These are phyloP conservation scores for Struthidea cinerea DNA, from an alignment of 2,113 vertebrate genomes.

Conservation along the genomic window DNA sequence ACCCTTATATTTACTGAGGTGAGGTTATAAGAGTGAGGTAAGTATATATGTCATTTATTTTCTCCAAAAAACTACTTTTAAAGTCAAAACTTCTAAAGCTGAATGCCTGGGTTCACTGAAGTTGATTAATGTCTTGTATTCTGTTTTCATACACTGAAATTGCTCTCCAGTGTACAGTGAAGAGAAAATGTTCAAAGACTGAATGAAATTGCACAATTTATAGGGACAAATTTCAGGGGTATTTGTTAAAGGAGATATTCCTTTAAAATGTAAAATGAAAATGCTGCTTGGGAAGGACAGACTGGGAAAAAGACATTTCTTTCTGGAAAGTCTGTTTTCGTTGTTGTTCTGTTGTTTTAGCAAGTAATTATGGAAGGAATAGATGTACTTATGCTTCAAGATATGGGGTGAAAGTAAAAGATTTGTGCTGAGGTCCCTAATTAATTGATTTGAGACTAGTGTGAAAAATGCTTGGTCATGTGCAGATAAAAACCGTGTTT, in stretches of 20 bases:
- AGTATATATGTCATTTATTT: not conserved
- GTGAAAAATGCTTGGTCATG: not conserved
- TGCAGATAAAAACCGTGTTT: not conserved
- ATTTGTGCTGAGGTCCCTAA: not conserved
- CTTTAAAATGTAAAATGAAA: not conserved
- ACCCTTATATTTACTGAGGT: not conserved
- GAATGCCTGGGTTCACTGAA: not conserved
- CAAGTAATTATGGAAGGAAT: not conserved
- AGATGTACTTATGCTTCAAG: not conserved
- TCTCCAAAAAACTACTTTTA: not conserved
- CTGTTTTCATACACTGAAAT: not conserved
- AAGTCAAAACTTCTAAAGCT: not conserved
- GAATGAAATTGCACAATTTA: not conserved
- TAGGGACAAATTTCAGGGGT: not conserved
- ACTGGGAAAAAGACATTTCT: not conserved
- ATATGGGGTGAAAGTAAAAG: not conserved
- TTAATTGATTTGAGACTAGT: not conserved
- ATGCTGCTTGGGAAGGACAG: not conserved
- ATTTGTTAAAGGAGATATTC: not conserved
- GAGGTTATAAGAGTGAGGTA: not conserved
- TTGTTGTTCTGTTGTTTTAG: not conserved
- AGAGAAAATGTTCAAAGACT: not conserved
- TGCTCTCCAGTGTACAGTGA: not conserved
- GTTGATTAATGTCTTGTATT: not conserved
- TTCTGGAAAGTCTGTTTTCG: not conserved